Base-by-base conservation (phyloP, 2,797 vertebrate species). In the Orientallactaga sibirica region DNA sequence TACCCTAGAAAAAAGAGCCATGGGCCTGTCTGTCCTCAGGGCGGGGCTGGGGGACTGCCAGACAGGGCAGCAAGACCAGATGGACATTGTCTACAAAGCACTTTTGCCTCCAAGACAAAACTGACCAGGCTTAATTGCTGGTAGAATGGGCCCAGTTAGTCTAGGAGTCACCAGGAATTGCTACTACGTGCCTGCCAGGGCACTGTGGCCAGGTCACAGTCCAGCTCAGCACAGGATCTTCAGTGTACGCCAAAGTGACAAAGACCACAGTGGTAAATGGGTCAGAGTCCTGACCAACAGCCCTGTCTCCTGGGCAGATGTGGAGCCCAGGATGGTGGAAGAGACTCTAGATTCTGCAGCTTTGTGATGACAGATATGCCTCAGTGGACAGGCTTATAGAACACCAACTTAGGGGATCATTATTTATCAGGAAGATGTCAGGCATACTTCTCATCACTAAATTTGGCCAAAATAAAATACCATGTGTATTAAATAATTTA, bases 121-220 rank as follows among this genome's bases (percentile, higher is more conserved):
- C 29, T 1, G 52, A 9, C 15, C 16, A 78, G 73, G 6, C 52
- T 64, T 22, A 15, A 19, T 24, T 64, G 25, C 19, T 11, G 16
- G 1, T 10, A 15, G 22, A 41, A 64, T 10, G 22, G 1, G 1
- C 4, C 15, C 48, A 14, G 15, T 4, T 11, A 27, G 37, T 62
- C 33, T 29, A 27, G n/a, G 90, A 5, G 0, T 33, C 9, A 27
- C n/a, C 29, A 15, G 6, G 27, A 67, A 43, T 33, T 64, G 18
- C 43, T 15, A 55, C 10, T 25, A 27, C 22, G 68, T 73, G 8
- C 16, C 4, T 7, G 20, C 55, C 33, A n/a, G 18, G 20, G 29
- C 20, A 10, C 22, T 7, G 27, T 75, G 61, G 33, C 66, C 88
- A 55, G 48, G n/a, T 18, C n/a, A 58, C 16, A 25, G 29, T 66